These are phyloP conservation scores for Bombus picipes DNA, from an alignment of 1,140 invertebrate genomes.

Conservation along the genomic window DNA sequence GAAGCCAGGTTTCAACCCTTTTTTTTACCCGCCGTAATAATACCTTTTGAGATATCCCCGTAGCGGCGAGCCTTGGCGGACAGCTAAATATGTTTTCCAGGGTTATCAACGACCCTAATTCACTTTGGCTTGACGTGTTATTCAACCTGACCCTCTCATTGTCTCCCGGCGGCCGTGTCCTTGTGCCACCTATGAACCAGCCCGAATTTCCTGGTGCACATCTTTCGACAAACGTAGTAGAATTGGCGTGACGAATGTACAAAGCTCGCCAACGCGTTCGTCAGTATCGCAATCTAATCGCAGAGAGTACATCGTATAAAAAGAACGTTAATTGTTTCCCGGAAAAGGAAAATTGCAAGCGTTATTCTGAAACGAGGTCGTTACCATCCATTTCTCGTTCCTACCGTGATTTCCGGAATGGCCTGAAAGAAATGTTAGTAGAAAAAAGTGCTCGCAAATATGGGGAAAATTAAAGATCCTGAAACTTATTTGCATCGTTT, in stretches of 20 bases:
- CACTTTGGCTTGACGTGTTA: slow-evolving; percentile 66
- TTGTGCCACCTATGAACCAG: background rate
- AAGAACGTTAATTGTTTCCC: background rate
- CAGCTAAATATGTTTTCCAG: slow-evolving; percentile 67
- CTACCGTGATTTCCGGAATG: background rate
- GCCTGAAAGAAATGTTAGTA: background rate
- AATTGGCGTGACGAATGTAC: background rate
- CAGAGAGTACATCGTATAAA: background rate
- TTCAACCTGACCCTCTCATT: slow-evolving; percentile 44
- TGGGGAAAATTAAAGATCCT: background rate
- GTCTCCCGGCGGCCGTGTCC: background rate
- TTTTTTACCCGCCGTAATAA: background rate
- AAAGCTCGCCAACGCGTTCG: background rate
- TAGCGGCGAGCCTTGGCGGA: background rate
- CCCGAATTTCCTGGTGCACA: slow-evolving; percentile 42
- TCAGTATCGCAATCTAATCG: background rate
- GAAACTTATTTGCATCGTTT: slow-evolving; percentile 17
- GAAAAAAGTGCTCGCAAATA: background rate
- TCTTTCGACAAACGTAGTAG: slow-evolving; percentile 41
- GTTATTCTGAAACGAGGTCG: background rate
- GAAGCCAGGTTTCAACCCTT: background rate
- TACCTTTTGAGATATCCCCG: background rate
- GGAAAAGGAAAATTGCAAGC: too few species aligned
- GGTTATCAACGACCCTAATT: slow-evolving; percentile 72
- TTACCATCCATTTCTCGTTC: background rate